These are phyloP conservation scores for Exocentrus adspersus DNA, from an alignment of 2,888 invertebrate genomes.

Conservation along the genomic window DNA sequence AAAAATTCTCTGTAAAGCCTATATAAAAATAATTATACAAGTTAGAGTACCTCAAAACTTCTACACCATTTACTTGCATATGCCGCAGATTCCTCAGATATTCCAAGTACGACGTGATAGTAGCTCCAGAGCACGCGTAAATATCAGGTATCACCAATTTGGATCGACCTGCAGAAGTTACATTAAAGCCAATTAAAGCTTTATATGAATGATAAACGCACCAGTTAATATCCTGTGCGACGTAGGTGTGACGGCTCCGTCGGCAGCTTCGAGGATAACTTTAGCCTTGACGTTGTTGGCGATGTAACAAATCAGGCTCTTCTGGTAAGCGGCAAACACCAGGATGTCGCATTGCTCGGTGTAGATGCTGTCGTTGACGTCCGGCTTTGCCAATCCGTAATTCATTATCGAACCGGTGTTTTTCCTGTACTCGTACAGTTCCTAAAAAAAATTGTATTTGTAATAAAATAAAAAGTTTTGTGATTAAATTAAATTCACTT, in stretches of 20 bases:
- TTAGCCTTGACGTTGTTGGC: constrained; percentile 58
- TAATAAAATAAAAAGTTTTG: too few relatives aligned
- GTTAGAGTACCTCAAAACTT: constrained; percentile 32
- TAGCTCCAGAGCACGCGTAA: constrained; percentile 54
- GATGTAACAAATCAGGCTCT: constrained; percentile 53
- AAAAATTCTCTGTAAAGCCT: too few relatives aligned
- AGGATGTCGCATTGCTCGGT: constrained; percentile 57
- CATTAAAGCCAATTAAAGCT: too few relatives aligned
- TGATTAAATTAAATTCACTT: constrained; percentile 36
- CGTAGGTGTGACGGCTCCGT: constrained; percentile 57
- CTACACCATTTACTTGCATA: constrained; percentile 28
- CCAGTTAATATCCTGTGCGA: constrained; percentile 56
- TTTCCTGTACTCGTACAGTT: constrained; percentile 48
- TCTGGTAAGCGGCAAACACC: constrained; percentile 56
- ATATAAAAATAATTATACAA: neutral
- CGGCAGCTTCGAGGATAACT: constrained; percentile 58
- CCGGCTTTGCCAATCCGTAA: constrained; percentile 49
- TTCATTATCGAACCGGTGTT: constrained; percentile 49
- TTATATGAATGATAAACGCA: too few relatives aligned
- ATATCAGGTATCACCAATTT: constrained; percentile 60
- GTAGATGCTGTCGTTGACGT: constrained; percentile 48
- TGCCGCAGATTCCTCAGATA: constrained; percentile 51
- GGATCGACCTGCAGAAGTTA: constrained; percentile 49
- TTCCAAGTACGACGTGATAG: constrained; percentile 57
- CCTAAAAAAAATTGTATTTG: too few relatives aligned